Evolutionary conservation across 2,797 vertebrate genomes (phyloP).

Genomic region (Delichon dasypus): DNA sequence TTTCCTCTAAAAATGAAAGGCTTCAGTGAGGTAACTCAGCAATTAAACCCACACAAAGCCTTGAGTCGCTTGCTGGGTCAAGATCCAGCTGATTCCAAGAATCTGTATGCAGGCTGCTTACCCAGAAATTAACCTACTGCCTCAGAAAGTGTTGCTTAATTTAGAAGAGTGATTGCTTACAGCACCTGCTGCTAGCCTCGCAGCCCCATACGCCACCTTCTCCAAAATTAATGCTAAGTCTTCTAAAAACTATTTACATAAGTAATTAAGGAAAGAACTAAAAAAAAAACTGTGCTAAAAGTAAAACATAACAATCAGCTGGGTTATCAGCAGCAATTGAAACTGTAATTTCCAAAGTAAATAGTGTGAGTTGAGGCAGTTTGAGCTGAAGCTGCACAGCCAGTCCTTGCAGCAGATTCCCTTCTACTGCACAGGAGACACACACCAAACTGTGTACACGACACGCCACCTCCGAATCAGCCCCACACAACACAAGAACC

Average conservation of each 20-base stretch:
- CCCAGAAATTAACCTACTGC: slow-evolving; percentile 56
- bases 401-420: not conserved
- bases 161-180: slow-evolving; percentile 53
- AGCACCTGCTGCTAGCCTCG: slow-evolving; percentile 53
- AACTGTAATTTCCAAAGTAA: slow-evolving; percentile 40
- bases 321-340: slow-evolving; percentile 14
- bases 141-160: slow-evolving; percentile 38
- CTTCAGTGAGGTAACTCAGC: not conserved
- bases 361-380: not conserved
- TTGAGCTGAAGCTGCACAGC: not conserved
- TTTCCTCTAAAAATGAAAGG: not conserved
- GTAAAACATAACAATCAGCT: not conserved
- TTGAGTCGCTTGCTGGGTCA: not conserved
- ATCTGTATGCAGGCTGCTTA: not conserved
- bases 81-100: not conserved
- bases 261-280: slow-evolving; percentile 41
- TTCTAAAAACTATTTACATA: slow-evolving; percentile 37
- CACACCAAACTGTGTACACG: rapidly evolving
- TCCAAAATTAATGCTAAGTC: not conserved
- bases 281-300: slow-evolving; percentile 26
- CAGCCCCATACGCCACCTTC: not conserved
- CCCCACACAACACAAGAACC: not conserved
- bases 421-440: not conserved
- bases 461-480: not conserved
- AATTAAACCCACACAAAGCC: not conserved